These are phyloP conservation scores for Trichogramma evanescens DNA, from an alignment of 2,888 invertebrate species.

Conservation along the genomic window DNA sequence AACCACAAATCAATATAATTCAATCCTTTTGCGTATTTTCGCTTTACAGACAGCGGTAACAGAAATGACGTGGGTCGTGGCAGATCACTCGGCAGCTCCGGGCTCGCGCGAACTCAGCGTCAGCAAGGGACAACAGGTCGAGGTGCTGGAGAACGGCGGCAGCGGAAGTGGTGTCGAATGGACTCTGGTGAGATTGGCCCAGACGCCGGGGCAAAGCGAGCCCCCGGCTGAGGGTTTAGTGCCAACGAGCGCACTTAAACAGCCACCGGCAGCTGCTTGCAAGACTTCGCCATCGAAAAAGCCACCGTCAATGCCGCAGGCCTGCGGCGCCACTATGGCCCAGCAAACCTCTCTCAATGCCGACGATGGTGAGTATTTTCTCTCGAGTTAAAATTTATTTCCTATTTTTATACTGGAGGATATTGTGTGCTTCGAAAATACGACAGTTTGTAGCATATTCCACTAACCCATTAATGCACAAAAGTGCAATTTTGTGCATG, in stretches of 20 bases:
- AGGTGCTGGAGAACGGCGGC: slow-evolving; percentile 75
- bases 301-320: slow-evolving; percentile 24
- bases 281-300: slow-evolving; percentile 54
- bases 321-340: slow-evolving; percentile 28
- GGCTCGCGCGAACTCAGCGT: slow-evolving; percentile 77
- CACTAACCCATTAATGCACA: too few relatives aligned
- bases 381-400: background rate
- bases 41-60: slow-evolving; percentile 64
- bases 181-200: slow-evolving; percentile 50
- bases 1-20: background rate
- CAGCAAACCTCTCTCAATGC: slow-evolving; percentile 35
- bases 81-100: slow-evolving; percentile 71
- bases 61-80: slow-evolving; percentile 87
- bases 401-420: too few relatives aligned
- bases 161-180: slow-evolving; percentile 43
- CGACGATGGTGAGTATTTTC: slow-evolving; percentile 46
- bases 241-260: slow-evolving; percentile 70
- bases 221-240: slow-evolving; percentile 73
- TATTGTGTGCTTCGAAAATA: too few relatives aligned
- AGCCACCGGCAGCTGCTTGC: slow-evolving; percentile 57
- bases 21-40: background rate
- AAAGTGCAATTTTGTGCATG: too few relatives aligned
- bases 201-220: slow-evolving; percentile 49
- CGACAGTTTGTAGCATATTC: too few relatives aligned
- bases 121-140: slow-evolving; percentile 87